phyloP scores from a whole-genome alignment of 2,797 vertebrate genomes.

The Rhinatrema bivittatum region DNA sequence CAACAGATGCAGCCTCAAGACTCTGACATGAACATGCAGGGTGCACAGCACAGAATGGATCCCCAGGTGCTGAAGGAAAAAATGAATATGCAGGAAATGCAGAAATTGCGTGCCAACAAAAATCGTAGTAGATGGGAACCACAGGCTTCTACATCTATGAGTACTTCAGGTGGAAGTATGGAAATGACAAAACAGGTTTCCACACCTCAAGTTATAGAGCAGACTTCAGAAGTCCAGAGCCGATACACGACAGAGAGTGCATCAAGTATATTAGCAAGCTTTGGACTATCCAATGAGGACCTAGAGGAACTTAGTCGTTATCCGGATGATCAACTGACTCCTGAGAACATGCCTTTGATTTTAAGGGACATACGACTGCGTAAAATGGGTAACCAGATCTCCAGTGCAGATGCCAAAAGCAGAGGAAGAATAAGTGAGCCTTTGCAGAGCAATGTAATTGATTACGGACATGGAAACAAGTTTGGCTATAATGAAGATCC shows the following conservation, averaged over 20 bases:
- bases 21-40: slow-evolving; percentile 56
- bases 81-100: slow-evolving; percentile 40
- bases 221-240: slow-evolving; percentile 41
- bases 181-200: slow-evolving; percentile 34
- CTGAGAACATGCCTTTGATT: slow-evolving; percentile 85
- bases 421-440: slow-evolving; percentile 24
- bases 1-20: too few species aligned
- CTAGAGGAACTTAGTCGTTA: slow-evolving; percentile 85
- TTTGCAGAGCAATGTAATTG: slow-evolving; percentile 77
- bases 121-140: slow-evolving; percentile 32
- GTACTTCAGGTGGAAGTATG: slow-evolving; percentile 36
- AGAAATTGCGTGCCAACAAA: slow-evolving; percentile 51
- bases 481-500: slow-evolving; percentile 58
- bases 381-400: slow-evolving; percentile 58
- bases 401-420: slow-evolving; percentile 25
- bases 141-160: slow-evolving; percentile 40
- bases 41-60: slow-evolving; percentile 50
- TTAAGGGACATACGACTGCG: slow-evolving; percentile 78
- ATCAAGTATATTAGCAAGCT: slow-evolving; percentile 80
- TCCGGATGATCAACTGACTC: slow-evolving; percentile 85
- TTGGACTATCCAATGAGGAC: slow-evolving; percentile 88
- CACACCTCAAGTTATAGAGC: slow-evolving; percentile 25
- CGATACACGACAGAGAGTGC: slow-evolving; percentile 83
- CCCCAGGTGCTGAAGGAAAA: slow-evolving; percentile 50
- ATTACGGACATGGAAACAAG: slow-evolving; percentile 87